Conservation (phyloP, 1,140 invertebrate genomes). For the Nephila pilipes region DNA sequence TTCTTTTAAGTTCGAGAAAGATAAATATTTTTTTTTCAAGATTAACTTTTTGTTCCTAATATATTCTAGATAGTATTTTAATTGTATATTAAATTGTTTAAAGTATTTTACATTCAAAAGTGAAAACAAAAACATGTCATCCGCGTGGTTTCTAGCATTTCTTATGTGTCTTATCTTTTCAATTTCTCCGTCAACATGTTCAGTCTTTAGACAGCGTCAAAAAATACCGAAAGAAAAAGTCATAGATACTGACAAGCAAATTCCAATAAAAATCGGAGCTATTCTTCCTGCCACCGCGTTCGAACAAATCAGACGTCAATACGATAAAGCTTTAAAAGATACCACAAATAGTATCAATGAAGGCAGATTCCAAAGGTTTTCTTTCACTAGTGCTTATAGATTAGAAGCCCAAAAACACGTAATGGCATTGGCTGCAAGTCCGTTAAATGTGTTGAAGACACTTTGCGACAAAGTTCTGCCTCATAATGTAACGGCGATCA, state of each 20-base stretch:
- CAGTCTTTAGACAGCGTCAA: constrained; percentile 27
- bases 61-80: too few species aligned
- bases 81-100: too few species aligned
- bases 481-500: constrained; percentile 93
- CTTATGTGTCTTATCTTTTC: background rate
- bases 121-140: background rate
- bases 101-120: background rate
- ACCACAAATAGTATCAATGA: constrained; percentile 85
- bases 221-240: background rate
- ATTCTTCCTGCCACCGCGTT: constrained; percentile 89
- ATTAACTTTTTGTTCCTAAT: too few species aligned
- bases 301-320: constrained; percentile 85
- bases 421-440: constrained; percentile 85
- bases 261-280: constrained; percentile 82
- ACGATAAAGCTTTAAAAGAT: constrained; percentile 85
- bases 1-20: too few species aligned
- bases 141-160: background rate
- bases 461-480: constrained; percentile 93
- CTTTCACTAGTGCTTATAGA: constrained; percentile 26
- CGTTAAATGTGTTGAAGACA: constrained; percentile 85
- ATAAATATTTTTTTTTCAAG: too few species aligned
- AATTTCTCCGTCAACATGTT: background rate
- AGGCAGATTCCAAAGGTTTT: constrained; percentile 80
- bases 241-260: background rate
- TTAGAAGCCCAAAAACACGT: background rate